phyloP scores from a whole-genome alignment of 2,888 invertebrate species.

The Caenorhabditis sp. region DNA sequence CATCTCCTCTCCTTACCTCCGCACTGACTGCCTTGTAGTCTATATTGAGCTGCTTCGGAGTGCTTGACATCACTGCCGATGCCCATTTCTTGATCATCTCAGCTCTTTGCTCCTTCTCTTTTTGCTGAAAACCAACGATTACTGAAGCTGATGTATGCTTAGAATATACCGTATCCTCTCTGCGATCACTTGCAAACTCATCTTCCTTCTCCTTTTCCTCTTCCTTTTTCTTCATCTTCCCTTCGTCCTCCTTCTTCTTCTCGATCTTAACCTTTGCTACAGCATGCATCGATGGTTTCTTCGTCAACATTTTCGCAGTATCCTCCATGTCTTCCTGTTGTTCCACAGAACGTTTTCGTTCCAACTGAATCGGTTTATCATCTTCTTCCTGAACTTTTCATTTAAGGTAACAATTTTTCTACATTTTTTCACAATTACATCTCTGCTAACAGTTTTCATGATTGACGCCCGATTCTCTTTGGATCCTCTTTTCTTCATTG shows the following conservation, averaged over 20 bases:
- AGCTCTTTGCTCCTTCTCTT: conserved; percentile 20
- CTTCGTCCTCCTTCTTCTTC: background rate
- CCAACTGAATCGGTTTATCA: background rate
- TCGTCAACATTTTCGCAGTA: background rate
- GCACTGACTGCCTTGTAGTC: conserved; percentile 29
- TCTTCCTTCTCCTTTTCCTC: conserved; percentile 31
- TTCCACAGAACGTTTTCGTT: conserved; percentile 31
- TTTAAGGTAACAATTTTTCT: too few relatives aligned
- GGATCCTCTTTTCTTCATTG: conserved; percentile 5
- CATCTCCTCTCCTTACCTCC: background rate
- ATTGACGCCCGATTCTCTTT: conserved; percentile 3
- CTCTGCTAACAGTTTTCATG: background rate
- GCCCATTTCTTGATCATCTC: conserved; percentile 32
- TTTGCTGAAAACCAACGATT: conserved; percentile 1
- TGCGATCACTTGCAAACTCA: conserved; percentile 20
- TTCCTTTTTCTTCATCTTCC: background rate
- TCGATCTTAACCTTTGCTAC: background rate
- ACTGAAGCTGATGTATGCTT: background rate
- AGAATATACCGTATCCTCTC: conserved; percentile 12
- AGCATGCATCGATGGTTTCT: background rate
- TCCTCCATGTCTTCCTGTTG: conserved; percentile 35
- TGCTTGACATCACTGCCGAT: conserved; percentile 7
- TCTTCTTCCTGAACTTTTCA: conserved; percentile 13
- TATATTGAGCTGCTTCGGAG: conserved; percentile 21
- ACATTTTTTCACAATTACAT: background rate